Evolutionary conservation across 2,797 vertebrate genomes (phyloP).

Genomic region (Bradypus variegatus): DNA sequence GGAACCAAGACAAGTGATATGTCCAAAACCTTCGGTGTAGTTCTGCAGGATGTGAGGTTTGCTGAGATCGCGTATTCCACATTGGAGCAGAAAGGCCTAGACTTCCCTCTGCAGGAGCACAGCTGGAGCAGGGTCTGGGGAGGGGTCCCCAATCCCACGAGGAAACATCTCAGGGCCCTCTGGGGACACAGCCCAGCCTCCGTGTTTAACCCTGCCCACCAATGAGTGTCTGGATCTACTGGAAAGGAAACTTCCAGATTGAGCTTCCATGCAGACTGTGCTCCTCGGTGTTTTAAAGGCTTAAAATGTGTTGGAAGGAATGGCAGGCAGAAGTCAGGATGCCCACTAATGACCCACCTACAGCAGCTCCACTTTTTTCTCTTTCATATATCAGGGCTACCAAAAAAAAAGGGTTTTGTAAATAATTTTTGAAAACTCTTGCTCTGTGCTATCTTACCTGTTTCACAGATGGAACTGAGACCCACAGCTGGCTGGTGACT

Average conservation of each 20-base stretch:
- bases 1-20: not conserved
- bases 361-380: not conserved
- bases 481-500: not conserved
- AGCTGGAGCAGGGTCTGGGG: not conserved
- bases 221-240: not conserved
- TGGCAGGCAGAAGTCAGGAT: not conserved
- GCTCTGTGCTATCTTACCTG: not conserved
- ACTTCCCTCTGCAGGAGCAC: not conserved
- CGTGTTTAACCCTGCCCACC: not conserved
- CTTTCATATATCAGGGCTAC: not conserved
- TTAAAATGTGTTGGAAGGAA: not conserved
- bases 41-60: not conserved
- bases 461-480: not conserved
- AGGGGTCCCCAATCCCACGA: too few species aligned
- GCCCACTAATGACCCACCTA: too few species aligned
- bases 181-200: accelerated
- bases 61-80: accelerated
- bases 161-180: too few species aligned
- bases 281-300: not conserved
- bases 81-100: not conserved
- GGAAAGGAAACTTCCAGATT: not conserved
- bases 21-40: not conserved
- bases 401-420: not conserved
- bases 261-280: not conserved
- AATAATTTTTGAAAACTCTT: not conserved